Conservation (phyloP, 2,797 vertebrate genomes). For the Fundulus diaphanus region DNA sequence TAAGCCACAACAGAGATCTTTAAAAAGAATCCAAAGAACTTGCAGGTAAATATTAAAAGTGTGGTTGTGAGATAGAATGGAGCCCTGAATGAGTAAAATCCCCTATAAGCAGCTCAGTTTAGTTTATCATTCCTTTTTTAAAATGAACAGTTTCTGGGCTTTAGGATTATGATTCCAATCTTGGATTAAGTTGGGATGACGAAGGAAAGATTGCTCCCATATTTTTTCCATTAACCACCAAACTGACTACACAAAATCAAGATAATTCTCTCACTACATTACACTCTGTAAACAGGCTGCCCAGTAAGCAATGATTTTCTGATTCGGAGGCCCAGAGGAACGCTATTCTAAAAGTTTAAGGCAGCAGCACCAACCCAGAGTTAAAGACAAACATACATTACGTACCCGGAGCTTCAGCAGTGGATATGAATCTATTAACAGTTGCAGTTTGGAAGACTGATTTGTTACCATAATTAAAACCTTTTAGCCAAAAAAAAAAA, state of each 20-base stretch:
- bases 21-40: not conserved
- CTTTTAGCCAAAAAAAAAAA: not conserved
- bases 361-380: not conserved
- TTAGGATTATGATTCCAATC: slow-evolving; percentile 51
- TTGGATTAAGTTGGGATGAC: slow-evolving; percentile 21
- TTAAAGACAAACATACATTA: not conserved
- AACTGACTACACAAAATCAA: slow-evolving; percentile 7
- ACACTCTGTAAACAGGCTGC: slow-evolving; percentile 1
- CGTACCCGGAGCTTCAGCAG: not conserved
- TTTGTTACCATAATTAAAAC: not conserved
- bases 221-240: slow-evolving; percentile 15
- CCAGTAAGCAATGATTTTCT: not conserved
- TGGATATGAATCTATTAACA: not conserved
- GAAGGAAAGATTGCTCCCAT: not conserved
- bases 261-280: slow-evolving; percentile 3
- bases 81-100: slow-evolving; percentile 10
- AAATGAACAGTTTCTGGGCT: slow-evolving; percentile 16
- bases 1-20: not conserved
- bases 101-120: slow-evolving; percentile 10
- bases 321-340: not conserved
- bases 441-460: not conserved
- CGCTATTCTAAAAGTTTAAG: not conserved
- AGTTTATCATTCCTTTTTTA: slow-evolving; percentile 17
- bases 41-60: not conserved
- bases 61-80: slow-evolving; percentile 7